A percentile compares a stretch with the other conserved stretches of the same genome.
Conservation (phyloP, 2,888 invertebrate genomes). For the Drosophila pseudotalamancana region DNA sequence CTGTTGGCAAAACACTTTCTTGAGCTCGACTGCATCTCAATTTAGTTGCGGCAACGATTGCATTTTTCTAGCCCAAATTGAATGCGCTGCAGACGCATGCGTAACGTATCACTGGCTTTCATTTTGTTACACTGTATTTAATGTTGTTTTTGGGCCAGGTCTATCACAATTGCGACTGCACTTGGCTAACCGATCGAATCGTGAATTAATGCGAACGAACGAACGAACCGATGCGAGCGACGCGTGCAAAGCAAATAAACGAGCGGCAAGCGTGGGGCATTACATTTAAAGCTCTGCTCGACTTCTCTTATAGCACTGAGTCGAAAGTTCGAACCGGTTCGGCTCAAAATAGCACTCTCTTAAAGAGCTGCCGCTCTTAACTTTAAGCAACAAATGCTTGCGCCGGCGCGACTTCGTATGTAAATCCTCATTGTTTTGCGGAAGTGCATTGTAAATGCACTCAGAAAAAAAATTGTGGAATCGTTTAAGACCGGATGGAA, state of each 20-base stretch:
- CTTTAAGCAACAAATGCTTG: not conserved
- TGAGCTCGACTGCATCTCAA: conserved; percentile 41
- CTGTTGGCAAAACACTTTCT: conserved; percentile 52
- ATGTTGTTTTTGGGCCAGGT: conserved; percentile 8
- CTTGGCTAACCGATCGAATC: conserved; percentile 7
- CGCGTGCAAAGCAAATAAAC: conserved; percentile 62
- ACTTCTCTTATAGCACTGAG: not conserved
- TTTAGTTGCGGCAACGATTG: conserved; percentile 16
- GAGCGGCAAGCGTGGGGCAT: conserved; percentile 18
- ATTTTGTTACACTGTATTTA: conserved; percentile 53
- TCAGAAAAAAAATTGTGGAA: not conserved
- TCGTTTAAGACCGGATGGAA: too few species aligned
- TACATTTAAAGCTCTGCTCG: conserved; percentile 63
- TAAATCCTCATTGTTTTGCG: too few species aligned
- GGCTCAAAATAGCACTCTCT: not conserved
- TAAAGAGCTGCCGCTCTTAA: conserved; percentile 20
- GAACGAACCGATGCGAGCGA: conserved; percentile 46
- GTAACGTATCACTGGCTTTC: conserved; percentile 71
- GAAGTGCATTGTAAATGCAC: conserved; percentile 25
- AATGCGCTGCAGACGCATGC: conserved; percentile 64
- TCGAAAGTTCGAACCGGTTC: conserved; percentile 31
- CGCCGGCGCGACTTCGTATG: conserved; percentile 17
- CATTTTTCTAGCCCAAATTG: conserved; percentile 34
- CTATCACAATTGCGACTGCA: conserved; percentile 40
- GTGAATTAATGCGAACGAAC: not conserved